Evolutionary conservation across 2,113 vertebrate species (phyloP).

Genomic region (Chrysochloris asiatica): DNA sequence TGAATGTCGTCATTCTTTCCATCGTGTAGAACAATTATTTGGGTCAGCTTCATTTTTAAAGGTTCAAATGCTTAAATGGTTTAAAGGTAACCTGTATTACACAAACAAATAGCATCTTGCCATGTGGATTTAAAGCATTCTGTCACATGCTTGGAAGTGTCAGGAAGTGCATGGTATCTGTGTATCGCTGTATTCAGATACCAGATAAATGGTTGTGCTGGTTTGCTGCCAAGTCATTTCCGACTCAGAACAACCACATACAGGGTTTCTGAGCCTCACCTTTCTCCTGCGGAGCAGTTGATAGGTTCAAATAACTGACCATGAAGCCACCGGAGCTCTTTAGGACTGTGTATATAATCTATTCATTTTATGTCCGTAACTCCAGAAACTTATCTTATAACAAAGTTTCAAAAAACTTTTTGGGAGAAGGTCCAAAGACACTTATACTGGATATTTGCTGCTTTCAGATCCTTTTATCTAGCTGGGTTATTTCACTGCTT

Average conservation of each 20-base stretch:
- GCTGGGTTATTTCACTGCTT: not conserved
- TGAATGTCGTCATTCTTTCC: not conserved
- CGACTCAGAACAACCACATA: too few relatives aligned
- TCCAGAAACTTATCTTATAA: not conserved
- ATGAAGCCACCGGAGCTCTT: too few relatives aligned
- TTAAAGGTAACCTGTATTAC: not conserved
- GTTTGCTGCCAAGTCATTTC: too few relatives aligned
- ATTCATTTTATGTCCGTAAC: not conserved
- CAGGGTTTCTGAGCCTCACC: too few relatives aligned
- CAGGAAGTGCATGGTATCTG: not conserved
- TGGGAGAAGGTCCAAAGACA: not conserved
- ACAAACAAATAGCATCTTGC: not conserved
- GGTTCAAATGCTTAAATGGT: not conserved
- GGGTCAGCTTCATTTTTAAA: not conserved
- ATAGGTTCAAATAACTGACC: too few relatives aligned
- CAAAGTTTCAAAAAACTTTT: not conserved
- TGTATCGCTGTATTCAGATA: not conserved
- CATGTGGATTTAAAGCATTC: not conserved
- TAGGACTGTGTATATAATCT: not conserved
- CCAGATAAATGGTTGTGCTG: too few relatives aligned
- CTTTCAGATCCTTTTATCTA: not conserved
- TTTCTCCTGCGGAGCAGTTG: too few relatives aligned
- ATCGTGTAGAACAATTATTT: not conserved
- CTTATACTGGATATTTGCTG: not conserved
- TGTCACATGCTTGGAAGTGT: constrained; percentile 24